Evolutionary conservation across 2,797 vertebrate genomes (phyloP), one percentile per base, ranked within the genome.

Genomic region (Triplophysa yarkandensis): DNA sequence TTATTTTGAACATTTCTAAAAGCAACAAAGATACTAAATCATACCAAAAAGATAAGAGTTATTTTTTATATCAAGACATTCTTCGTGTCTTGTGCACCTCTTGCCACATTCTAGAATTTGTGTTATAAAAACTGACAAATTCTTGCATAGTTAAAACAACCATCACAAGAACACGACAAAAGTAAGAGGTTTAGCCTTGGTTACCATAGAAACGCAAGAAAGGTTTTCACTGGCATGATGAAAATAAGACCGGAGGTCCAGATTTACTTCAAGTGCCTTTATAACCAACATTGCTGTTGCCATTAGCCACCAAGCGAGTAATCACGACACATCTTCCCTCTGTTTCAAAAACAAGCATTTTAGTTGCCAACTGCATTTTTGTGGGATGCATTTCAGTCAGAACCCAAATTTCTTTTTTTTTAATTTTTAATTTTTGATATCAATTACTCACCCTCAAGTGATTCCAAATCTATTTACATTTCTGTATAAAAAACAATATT

Each of bases 141-240:
- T 4, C 1, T 4, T 61, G 44, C 23, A 32, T 57, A 55, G 48
- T 74, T 74, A 14, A 64, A 73, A 66, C 52, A 46, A 58, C 52
- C 41, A 43, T 34, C 54, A 67, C 64, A 75, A 67, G 19, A 36
- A 50, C 34, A 39, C 41, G 48, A 30, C 23, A 61, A 46, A 43
- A 76, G 43, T 48, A 27, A 76, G 48, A 60, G 74, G 32, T 80
- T 67, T 64, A 73, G 52, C 69, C 68, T 72, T 74, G 71, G 64
- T 69, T 69, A 10, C 72, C 64, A 77, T 80, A 30, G 67, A 77
- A 76, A 77, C 61, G 1, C 44, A 66, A 50, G 60, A 6, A 61
- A 46, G 61, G 61, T 69, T 69, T 77, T 77, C 41, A 58, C n/a
- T 36, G 44, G 76, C 44, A 28, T 46, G 27, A 68, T 60, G 17